Conservation (phyloP, 2,888 invertebrate genomes). For the Protodeltote pygarga region DNA sequence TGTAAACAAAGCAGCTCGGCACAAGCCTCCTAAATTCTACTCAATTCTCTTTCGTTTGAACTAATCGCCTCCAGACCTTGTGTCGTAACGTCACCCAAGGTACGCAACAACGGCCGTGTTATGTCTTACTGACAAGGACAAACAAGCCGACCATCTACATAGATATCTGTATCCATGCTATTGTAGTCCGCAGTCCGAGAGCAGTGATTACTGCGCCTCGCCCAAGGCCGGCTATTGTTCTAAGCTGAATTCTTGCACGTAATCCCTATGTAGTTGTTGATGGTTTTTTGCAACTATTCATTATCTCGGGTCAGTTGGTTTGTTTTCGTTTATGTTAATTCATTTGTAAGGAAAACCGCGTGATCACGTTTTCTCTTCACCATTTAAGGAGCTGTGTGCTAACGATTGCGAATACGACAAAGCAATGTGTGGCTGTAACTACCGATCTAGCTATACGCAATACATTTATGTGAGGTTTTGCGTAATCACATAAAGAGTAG, state of each 20-base stretch:
- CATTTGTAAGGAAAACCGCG: constrained; percentile 11
- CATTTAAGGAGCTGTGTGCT: too few species aligned
- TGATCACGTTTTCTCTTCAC: not conserved
- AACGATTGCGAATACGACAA: too few species aligned
- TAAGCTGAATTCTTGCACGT: constrained; percentile 79
- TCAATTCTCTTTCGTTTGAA: constrained; percentile 42
- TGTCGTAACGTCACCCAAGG: constrained; percentile 30
- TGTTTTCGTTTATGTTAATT: constrained; percentile 42
- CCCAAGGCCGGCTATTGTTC: constrained; percentile 83
- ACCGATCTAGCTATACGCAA: too few species aligned
- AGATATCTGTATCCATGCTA: constrained; percentile 40
- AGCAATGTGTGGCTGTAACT: too few species aligned
- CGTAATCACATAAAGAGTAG: too few species aligned
- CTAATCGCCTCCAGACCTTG: constrained; percentile 31
- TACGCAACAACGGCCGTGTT: constrained; percentile 42
- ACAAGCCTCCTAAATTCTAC: constrained; percentile 10
- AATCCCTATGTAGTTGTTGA: constrained; percentile 64
- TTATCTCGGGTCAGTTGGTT: constrained; percentile 40
- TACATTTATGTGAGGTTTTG: too few species aligned
- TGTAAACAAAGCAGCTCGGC: constrained; percentile 25
- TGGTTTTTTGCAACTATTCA: constrained; percentile 53
- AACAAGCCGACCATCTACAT: constrained; percentile 45
- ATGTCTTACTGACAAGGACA: constrained; percentile 52
- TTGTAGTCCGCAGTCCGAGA: constrained; percentile 53
- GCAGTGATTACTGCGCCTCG: constrained; percentile 77